Evolutionary conservation across 2,888 invertebrate species (phyloP), one percentile per base, ranked within the genome.

Genomic region (Biston stratarius): DNA sequence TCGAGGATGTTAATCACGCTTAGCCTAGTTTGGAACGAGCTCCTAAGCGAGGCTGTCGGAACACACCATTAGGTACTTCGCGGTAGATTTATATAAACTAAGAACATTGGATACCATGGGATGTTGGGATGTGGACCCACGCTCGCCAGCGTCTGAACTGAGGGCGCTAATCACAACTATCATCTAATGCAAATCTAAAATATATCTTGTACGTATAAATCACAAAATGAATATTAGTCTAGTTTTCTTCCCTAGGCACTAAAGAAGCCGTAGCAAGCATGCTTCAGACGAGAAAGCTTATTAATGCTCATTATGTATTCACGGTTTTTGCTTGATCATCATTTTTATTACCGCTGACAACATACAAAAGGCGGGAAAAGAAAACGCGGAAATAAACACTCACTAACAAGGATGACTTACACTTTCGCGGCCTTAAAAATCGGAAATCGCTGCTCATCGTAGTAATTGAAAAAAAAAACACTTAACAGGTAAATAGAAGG

Each of bases 381-480:
- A 81, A 82, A 83, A 83, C 77, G 74, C 77, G 83, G 85, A 85
- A 90, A 89, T 87, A 89, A 87, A 86, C 82, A 84, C 80, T 80
- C 77, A 85, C 90, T 92, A 92, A 93, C 90, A 87, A 91, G 69
- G 89, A 92, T 93, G 93, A 94, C 93, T 91, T 87, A 89, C 91
- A 86, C 82, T 92, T 92, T 92, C 76, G 71, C 74, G 61, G 67
- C 73, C 76, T 69, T 82, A 78, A 78, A 82, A 83, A 83, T 74
- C 65, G 76, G 79, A 91, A 88, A 81, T 78, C 85, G 89, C 89
- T 85, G 87, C 82, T 90, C 91, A 91, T 89, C 83, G 88, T 81
- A 81, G 90, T 91, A 92, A 94, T 93, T 93, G 93, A 94, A 94
- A 94, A 92, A 72, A 87, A 91, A 92, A 92, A 86, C 93, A 93